phyloP scores from a whole-genome alignment of 2,113 vertebrate species.

The Limnothrissa miodon region DNA sequence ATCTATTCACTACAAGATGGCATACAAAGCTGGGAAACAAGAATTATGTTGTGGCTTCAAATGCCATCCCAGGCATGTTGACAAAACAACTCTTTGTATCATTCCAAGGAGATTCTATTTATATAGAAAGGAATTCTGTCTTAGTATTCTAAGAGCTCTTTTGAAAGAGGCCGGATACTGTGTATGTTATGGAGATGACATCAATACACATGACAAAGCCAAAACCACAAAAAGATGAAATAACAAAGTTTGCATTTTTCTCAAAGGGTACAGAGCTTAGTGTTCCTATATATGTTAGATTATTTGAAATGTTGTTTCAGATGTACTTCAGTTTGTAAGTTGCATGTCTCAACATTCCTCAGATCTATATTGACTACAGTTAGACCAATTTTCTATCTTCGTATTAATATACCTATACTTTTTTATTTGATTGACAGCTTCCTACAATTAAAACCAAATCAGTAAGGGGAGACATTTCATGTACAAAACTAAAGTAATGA shows the following conservation, averaged over 20 bases:
- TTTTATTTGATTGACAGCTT: too few species aligned
- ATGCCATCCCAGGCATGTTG: neutral
- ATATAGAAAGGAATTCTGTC: neutral
- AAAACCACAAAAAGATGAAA: neutral
- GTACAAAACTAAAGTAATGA: too few species aligned
- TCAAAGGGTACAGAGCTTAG: too few species aligned
- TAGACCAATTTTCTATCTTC: too few species aligned
- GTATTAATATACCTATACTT: too few species aligned
- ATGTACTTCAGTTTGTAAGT: too few species aligned
- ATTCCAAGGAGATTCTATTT: neutral
- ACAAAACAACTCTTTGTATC: slow-evolving; percentile 1
- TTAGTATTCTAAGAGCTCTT: neutral
- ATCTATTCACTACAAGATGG: neutral
- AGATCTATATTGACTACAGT: too few species aligned
- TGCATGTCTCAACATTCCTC: too few species aligned
- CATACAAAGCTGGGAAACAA: neutral
- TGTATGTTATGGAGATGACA: neutral
- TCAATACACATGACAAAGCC: neutral
- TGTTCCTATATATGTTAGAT: too few species aligned
- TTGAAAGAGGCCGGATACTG: neutral
- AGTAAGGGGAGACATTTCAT: too few species aligned
- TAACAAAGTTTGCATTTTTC: neutral
- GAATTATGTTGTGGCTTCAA: neutral
- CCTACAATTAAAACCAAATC: too few species aligned
- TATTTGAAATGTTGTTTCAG: too few species aligned